Conservation (phyloP, 2,797 vertebrate genomes). For the Oryzias sinensis region DNA sequence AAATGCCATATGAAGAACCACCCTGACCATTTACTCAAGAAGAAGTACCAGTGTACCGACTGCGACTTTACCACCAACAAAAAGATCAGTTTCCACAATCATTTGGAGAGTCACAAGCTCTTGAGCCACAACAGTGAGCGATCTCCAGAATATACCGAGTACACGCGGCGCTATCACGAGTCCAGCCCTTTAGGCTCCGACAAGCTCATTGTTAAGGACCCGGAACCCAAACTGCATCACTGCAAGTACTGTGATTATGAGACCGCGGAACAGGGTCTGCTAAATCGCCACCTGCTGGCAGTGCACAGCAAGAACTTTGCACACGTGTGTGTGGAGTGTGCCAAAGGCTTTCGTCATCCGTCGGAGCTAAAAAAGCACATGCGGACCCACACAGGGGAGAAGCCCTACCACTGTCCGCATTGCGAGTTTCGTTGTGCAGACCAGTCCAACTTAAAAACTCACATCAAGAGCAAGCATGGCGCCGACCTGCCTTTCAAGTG, state of each 20-base stretch:
- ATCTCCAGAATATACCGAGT: conserved; percentile 92
- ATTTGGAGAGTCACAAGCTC: conserved; percentile 97
- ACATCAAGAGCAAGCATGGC: conserved; percentile 96
- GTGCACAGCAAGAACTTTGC: conserved; percentile 99
- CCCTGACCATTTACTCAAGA: conserved; percentile 87
- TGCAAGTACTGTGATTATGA: conserved; percentile 99
- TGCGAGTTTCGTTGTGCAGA: conserved; percentile 96
- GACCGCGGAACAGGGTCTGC: conserved; percentile 92
- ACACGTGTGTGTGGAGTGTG: conserved; percentile 98
- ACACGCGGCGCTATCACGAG: conserved; percentile 92
- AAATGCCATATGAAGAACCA: conserved; percentile 99
- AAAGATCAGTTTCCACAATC: conserved; percentile 96
- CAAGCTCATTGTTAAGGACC: conserved; percentile 95
- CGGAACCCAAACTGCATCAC: conserved; percentile 92
- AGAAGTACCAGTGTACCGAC: conserved; percentile 98
- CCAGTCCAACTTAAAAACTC: conserved; percentile 97
- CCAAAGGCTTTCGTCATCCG: conserved; percentile 96
- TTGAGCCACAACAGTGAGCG: conserved; percentile 90
- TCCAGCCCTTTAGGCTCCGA: conserved; percentile 94
- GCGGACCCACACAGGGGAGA: conserved; percentile 96
- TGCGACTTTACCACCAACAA: conserved; percentile 99
- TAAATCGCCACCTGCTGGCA: conserved; percentile 95
- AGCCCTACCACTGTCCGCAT: conserved; percentile 95
- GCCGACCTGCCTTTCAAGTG: conserved; percentile 93
- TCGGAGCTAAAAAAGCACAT: conserved; percentile 99